A percentile compares a stretch with the other conserved stretches of the same genome.
Conservation (phyloP, 2,888 invertebrate genomes). For the Drosophila cognata region DNA sequence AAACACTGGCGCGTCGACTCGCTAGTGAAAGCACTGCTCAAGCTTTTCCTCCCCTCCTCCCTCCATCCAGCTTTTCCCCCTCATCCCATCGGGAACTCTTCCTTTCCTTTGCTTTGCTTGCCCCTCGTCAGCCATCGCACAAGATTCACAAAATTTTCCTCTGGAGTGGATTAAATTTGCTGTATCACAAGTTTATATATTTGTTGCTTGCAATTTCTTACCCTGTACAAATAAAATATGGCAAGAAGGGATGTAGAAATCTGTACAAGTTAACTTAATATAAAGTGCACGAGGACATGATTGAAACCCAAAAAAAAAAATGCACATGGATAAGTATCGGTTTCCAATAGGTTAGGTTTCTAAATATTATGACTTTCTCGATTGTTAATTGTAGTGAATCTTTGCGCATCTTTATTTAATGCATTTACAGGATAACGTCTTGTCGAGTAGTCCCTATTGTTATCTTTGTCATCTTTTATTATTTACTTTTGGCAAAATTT, state of each 20-base stretch:
- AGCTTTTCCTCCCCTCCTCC: conserved; percentile 8
- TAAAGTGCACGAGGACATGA: background rate
- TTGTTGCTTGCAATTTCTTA: conserved; percentile 50
- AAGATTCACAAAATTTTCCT: conserved; percentile 33
- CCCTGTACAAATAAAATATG: conserved; percentile 2
- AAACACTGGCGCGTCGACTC: conserved; percentile 57
- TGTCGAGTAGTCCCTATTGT: background rate
- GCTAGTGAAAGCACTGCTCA: conserved; percentile 61
- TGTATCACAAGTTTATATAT: conserved; percentile 33
- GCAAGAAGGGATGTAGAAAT: background rate
- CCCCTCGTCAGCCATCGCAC: background rate
- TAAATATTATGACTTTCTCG: background rate
- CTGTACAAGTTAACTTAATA: background rate
- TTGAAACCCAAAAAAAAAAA: background rate
- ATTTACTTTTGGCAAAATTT: conserved; percentile 31
- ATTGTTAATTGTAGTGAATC: background rate
- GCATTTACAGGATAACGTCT: background rate
- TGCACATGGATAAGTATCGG: background rate
- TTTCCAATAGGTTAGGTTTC: background rate
- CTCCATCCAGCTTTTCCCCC: background rate
- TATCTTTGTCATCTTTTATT: conserved; percentile 25
- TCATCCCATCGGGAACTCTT: conserved; percentile 1
- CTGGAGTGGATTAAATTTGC: conserved; percentile 75
- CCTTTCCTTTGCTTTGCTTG: background rate
- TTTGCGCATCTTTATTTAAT: background rate